Conservation (phyloP, 2,113 vertebrate species). For the Passerina amoena region DNA sequence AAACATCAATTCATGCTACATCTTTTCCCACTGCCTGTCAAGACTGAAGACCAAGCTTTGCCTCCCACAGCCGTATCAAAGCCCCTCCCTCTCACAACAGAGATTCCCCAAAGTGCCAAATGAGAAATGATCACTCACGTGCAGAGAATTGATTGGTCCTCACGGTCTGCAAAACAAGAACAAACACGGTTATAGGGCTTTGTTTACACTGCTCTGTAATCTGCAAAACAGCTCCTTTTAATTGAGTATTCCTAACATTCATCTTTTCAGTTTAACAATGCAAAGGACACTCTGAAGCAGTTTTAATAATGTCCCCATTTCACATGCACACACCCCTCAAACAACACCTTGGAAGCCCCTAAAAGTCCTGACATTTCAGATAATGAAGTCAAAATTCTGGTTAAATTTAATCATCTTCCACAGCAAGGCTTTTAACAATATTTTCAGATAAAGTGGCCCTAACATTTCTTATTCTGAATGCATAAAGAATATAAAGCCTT, state of each 20-base stretch:
- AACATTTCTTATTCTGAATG: not conserved
- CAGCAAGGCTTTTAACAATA: fast-evolving
- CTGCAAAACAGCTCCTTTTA: not conserved
- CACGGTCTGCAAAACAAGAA: constrained; percentile 87
- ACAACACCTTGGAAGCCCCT: not conserved
- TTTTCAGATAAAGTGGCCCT: not conserved
- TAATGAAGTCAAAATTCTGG: not conserved
- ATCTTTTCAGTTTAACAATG: not conserved
- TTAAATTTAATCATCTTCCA: not conserved
- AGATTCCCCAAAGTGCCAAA: not conserved
- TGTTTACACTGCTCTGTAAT: not conserved
- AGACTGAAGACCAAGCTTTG: not conserved
- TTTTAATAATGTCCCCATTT: not conserved
- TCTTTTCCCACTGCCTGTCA: not conserved
- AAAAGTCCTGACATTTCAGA: not conserved
- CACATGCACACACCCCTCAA: not conserved
- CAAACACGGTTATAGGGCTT: not conserved
- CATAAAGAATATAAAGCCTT: not conserved
- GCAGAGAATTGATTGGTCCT: constrained; percentile 99
- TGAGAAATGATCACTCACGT: constrained; percentile 85
- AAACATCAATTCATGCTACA: not conserved
- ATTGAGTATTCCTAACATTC: not conserved
- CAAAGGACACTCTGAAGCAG: not conserved
- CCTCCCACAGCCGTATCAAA: not conserved
- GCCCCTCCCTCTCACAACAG: no score